These are phyloP conservation scores for Galendromus occidentalis DNA, from an alignment of 1,140 invertebrate genomes.

Conservation along the genomic window DNA sequence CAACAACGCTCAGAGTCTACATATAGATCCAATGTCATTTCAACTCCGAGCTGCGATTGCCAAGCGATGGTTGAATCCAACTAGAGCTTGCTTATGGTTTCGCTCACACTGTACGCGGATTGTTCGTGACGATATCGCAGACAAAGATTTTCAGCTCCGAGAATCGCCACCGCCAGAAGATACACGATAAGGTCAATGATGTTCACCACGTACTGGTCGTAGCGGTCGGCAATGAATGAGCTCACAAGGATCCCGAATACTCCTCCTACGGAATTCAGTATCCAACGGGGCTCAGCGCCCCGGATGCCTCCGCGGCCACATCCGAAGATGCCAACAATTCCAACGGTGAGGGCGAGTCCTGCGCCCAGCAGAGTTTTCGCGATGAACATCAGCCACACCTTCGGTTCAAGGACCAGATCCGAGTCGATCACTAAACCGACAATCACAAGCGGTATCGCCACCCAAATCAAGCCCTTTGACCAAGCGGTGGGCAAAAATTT, in stretches of 20 bases:
- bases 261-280: neutral
- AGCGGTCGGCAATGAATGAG: neutral
- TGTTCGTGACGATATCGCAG: neutral
- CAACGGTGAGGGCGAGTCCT: neutral
- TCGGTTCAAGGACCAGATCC: neutral
- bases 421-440: neutral
- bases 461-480: neutral
- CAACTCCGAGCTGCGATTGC: no score
- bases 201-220: constrained; percentile 1
- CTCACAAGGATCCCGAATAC: neutral
- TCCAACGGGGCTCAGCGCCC: neutral
- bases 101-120: no score
- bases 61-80: no score
- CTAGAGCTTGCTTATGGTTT: no score
- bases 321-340: neutral
- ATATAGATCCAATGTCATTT: no score
- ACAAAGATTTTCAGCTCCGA: neutral
- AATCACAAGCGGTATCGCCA: neutral
- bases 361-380: neutral
- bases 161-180: neutral
- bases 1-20: no score
- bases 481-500: no score
- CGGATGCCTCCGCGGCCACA: neutral
- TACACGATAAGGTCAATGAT: constrained; percentile 1
- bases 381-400: neutral